Percentiles rank a stretch among this genome's conserved stretches.
phyloP scores from a whole-genome alignment of 2,797 vertebrate species.

The Huso huso region DNA sequence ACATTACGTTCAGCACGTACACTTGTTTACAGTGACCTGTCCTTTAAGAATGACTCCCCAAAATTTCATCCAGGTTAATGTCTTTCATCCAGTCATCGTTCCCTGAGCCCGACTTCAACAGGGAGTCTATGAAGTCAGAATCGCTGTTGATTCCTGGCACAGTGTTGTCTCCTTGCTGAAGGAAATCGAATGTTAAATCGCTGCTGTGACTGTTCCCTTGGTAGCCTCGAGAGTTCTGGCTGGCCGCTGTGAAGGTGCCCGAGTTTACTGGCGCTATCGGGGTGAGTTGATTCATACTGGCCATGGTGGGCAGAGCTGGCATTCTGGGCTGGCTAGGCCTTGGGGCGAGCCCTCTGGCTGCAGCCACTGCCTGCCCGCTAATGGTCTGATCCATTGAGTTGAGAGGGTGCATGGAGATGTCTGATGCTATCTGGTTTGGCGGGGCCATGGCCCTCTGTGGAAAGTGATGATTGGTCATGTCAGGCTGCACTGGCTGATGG shows the following conservation, averaged over 20 bases:
- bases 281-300: conserved; percentile 63
- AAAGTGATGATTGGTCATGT: conserved; percentile 61
- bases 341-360: conserved; percentile 59
- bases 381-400: conserved; percentile 58
- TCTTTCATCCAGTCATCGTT: conserved; percentile 99
- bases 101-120: conserved; percentile 90
- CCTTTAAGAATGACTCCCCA: conserved; percentile 80
- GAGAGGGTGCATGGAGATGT: conserved; percentile 66
- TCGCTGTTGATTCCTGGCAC: conserved; percentile 86
- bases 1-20: not conserved
- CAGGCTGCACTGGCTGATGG: conserved; percentile 63
- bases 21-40: conserved; percentile 14
- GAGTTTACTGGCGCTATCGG: conserved; percentile 64
- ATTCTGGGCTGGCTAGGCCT: conserved; percentile 64
- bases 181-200: conserved; percentile 85
- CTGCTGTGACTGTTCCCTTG: conserved; percentile 65
- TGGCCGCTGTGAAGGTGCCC: conserved; percentile 59
- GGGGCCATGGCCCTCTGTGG: conserved; percentile 66
- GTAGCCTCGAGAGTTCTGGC: conserved; percentile 58
- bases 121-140: conserved; percentile 92
- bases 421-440: conserved; percentile 69
- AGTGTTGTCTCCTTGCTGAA: conserved; percentile 82
- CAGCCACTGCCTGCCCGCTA: conserved; percentile 48
- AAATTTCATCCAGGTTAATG: conserved; percentile 94
- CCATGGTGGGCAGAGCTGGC: conserved; percentile 57